Base-by-base conservation (phyloP, 2,797 vertebrate species). In the Sternarchorhynchus goeldii region DNA sequence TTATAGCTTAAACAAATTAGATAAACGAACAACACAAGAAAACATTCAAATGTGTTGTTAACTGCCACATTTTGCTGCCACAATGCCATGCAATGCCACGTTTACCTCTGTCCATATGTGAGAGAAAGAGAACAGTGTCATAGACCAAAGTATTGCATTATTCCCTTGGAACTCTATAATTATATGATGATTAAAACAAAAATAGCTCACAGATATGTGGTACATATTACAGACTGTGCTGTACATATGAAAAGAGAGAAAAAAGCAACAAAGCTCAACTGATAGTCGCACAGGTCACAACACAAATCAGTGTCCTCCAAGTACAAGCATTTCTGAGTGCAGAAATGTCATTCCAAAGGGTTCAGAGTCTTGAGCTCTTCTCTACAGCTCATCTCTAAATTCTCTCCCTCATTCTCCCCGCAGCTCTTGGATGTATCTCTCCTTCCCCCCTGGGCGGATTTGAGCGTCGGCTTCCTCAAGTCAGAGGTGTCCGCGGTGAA, bases 341-440 rank as follows among this genome's bases (percentile, higher is more conserved):
- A 25, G 25, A 25, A 45, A 34, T 2, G 5, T 70, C 56, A 75
- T 4, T 75, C 12, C 36, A 68, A 6, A 1, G 45, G 79, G 18
- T 73, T 85, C 66, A 92, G 83, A 21, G 83, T 84, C 56, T 86
- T 86, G 1, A 87, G 72, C 62, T 90, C 89, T 0, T 86, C 59
- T n/a, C 21, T 34, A 0, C 74, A 0, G 10, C 17, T 14, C 20
- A 8, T 4, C 12, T 63, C 25, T 21, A 6, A 10, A 10, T 6
- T 39, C 2, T 14, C 41, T 14, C 14, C 17, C 16, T 32, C 34
- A 0, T 45, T 81, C 25, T 1, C 71, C 0, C 63, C 81, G 65
- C 0, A 4, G 70, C 59, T 84, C 67, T 53, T 53, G 0, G 67
- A 80, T 55, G 83, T 85, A 18, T n/a, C 34, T 64, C 73, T 78